phyloP scores from a whole-genome alignment of 2,888 invertebrate species.

The Meandrusa payeni region DNA sequence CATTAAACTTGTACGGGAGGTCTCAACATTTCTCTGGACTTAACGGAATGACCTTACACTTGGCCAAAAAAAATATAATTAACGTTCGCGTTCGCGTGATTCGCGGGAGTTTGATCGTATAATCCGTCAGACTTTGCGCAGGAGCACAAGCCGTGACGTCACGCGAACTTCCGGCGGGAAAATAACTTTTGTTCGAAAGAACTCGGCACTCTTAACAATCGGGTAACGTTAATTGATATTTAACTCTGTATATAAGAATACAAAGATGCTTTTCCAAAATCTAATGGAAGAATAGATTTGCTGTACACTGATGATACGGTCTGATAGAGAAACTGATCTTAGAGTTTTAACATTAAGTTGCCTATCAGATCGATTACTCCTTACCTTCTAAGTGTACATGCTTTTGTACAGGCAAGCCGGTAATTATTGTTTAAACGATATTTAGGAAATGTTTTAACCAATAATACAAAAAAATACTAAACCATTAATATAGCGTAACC shows the following conservation, averaged over 20 bases:
- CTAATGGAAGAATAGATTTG: neutral
- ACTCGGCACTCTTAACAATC: conserved; percentile 12
- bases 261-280: neutral
- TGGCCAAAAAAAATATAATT: conserved; percentile 38
- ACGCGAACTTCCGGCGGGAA: conserved; percentile 51
- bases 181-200: conserved; percentile 36
- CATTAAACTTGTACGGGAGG: no score
- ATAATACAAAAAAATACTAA: no score
- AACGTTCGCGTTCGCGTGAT: conserved; percentile 47
- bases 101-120: conserved; percentile 43
- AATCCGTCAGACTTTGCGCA: conserved; percentile 52
- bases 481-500: no score
- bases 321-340: conserved; percentile 45
- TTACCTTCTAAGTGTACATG: conserved; percentile 25
- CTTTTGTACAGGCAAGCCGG: conserved; percentile 20
- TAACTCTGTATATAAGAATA: neutral
- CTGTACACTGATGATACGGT: conserved; percentile 43
- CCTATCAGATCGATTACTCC: conserved; percentile 32
- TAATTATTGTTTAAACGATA: neutral
- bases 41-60: conserved; percentile 35
- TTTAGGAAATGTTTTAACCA: no score
- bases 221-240: neutral
- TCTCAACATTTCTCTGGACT: conserved; percentile 15
- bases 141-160: conserved; percentile 51
- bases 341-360: conserved; percentile 32